Evolutionary conservation across 2,888 invertebrate species (phyloP).

Genomic region (Tetranychus piercei): DNA sequence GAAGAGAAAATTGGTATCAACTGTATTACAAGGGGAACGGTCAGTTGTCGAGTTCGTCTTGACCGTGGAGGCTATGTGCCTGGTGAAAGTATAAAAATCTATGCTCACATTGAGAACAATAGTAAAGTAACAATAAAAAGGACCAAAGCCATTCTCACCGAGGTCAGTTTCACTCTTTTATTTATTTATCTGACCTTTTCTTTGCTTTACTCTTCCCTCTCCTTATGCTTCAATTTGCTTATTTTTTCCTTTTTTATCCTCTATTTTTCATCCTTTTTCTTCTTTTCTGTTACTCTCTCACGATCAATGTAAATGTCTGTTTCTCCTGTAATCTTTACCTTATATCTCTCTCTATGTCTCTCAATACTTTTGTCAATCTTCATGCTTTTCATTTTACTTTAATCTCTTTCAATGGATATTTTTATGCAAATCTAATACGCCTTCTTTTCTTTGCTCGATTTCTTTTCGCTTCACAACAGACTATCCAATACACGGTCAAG

Average conservation of each 20-base stretch:
- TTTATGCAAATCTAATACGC: no score
- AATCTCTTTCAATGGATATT: no score
- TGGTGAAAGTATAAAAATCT: constrained; percentile 72
- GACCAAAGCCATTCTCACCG: constrained; percentile 65
- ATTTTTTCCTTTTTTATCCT: no score
- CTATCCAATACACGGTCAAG: constrained; percentile 68
- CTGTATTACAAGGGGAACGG: constrained; percentile 69
- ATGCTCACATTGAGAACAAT: constrained; percentile 63
- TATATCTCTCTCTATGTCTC: background rate
- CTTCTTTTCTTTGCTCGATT: background rate
- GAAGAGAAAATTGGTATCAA: constrained; percentile 74
- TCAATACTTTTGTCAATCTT: background rate
- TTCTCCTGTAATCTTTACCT: no score
- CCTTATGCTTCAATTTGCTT: no score
- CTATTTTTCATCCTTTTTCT: constrained; percentile 12
- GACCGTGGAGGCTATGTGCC: constrained; percentile 87
- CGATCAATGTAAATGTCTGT: no score
- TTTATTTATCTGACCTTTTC: constrained; percentile 8
- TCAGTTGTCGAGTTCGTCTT: constrained; percentile 62
- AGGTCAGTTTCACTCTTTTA: constrained; percentile 35
- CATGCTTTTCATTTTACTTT: no score
- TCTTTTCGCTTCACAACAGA: constrained; percentile 37
- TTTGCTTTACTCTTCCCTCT: no score
- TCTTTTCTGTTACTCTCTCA: background rate
- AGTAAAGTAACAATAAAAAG: constrained; percentile 65